phyloP scores from a whole-genome alignment of 2,113 vertebrate genomes.

The Leuciscus idus region DNA sequence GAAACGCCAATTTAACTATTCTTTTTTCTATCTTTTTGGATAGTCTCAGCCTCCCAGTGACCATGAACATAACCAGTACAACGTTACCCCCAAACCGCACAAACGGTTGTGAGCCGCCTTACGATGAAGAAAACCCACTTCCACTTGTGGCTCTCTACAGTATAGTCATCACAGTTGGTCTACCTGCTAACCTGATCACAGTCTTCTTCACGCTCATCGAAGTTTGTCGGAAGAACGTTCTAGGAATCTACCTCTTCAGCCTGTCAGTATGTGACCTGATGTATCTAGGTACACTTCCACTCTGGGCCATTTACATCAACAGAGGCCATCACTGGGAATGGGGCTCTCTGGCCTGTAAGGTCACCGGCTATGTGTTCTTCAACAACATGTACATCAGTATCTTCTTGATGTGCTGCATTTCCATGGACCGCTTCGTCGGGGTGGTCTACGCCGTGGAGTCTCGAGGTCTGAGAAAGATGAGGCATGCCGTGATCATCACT shows the following conservation, averaged over 20 bases:
- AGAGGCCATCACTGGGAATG: slow-evolving; percentile 76
- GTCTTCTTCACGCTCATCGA: slow-evolving; percentile 74
- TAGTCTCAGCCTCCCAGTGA: slow-evolving; percentile 20
- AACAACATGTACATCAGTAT: slow-evolving; percentile 96
- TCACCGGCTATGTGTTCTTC: slow-evolving; percentile 88
- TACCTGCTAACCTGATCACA: slow-evolving; percentile 84
- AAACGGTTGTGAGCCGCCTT: slow-evolving; percentile 59
- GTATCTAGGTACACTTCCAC: slow-evolving; percentile 83
- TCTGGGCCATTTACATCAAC: slow-evolving; percentile 82
- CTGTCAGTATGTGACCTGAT: slow-evolving; percentile 86
- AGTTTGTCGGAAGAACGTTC: slow-evolving; percentile 75
- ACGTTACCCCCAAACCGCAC: background rate
- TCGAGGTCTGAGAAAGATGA: slow-evolving; percentile 69
- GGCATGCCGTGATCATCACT: slow-evolving; percentile 59
- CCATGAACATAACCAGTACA: background rate
- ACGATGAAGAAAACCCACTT: slow-evolving; percentile 54
- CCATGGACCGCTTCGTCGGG: slow-evolving; percentile 84
- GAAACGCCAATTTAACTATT: background rate
- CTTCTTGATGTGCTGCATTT: slow-evolving; percentile 86
- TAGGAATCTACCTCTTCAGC: slow-evolving; percentile 84
- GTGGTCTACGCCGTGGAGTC: slow-evolving; percentile 77
- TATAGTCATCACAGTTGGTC: slow-evolving; percentile 71
- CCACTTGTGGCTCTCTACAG: slow-evolving; percentile 79
- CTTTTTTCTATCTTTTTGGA: background rate
- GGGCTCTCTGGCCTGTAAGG: slow-evolving; percentile 73